Conservation (phyloP, 37 sponge, comb jelly and placozoan genomes). For the Spongilla lacustris region DNA sequence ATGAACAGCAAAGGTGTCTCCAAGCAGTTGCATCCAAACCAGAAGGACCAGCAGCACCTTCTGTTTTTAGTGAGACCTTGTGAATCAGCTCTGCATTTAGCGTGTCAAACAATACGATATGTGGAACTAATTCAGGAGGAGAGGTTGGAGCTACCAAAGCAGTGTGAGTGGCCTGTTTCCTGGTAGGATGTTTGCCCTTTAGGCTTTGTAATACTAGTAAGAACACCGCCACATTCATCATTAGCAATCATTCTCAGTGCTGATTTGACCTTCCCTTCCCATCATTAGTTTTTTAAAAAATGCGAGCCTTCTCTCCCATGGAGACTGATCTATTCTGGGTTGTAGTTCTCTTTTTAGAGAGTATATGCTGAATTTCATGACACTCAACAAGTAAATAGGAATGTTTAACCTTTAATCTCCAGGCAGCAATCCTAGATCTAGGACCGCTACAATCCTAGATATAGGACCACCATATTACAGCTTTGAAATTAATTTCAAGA, state of each 20-base stretch:
- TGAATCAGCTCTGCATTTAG: slow-evolving; percentile 5
- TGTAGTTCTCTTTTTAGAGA: too few species aligned
- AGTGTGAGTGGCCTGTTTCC: not conserved
- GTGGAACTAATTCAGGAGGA: not conserved
- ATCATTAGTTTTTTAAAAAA: slow-evolving; percentile 36
- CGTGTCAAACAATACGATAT: not conserved
- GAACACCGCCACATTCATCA: not conserved
- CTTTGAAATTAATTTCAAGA: too few species aligned
- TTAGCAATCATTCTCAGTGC: slow-evolving; percentile 24
- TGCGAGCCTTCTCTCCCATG: not conserved
- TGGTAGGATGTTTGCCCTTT: slow-evolving; percentile 3
- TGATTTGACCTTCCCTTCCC: slow-evolving; percentile 38
- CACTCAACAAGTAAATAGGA: too few species aligned
- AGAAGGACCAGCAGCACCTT: slow-evolving; percentile 43
- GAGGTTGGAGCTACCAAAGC: not conserved
- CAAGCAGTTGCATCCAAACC: slow-evolving; percentile 28
- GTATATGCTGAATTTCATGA: too few species aligned
- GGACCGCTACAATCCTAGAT: too few species aligned
- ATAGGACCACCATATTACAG: too few species aligned
- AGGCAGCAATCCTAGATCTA: too few species aligned
- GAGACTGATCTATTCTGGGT: too few species aligned
- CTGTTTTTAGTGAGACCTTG: not conserved
- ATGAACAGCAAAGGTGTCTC: slow-evolving; percentile 5
- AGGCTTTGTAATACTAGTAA: not conserved
- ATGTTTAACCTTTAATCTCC: too few species aligned